phyloP scores from a whole-genome alignment of 2,888 invertebrate genomes.

The Phalera bucephala region DNA sequence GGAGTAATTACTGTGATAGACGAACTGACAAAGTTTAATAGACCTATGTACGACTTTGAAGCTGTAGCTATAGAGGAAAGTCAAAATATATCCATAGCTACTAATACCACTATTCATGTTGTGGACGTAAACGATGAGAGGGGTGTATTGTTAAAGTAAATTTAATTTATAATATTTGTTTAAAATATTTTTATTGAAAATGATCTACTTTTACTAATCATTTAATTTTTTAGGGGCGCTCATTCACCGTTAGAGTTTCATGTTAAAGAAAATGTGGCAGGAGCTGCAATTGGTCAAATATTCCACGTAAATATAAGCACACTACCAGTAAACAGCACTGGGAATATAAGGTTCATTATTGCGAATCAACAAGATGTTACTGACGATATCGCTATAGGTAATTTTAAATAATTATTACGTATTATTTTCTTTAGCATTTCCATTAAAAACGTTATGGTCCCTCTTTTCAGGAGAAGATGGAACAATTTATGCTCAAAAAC shows the following conservation, averaged over 20 bases:
- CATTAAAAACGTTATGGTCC: slow-evolving; percentile 4
- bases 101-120: slow-evolving; percentile 92
- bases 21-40: slow-evolving; percentile 86
- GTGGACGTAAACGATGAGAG: slow-evolving; percentile 89
- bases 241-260: slow-evolving; percentile 89
- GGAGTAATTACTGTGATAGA: slow-evolving; percentile 94
- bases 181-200: too few species aligned
- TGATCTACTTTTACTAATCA: slow-evolving; percentile 24
- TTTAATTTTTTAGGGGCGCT: slow-evolving; percentile 80
- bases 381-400: slow-evolving; percentile 90
- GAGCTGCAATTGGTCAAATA: slow-evolving; percentile 88
- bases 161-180: slow-evolving; percentile 6
- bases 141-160: slow-evolving; percentile 85
- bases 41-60: slow-evolving; percentile 90
- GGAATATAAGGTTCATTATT: slow-evolving; percentile 87
- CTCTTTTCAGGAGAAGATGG: slow-evolving; percentile 84
- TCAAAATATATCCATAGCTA: slow-evolving; percentile 86
- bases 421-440: too few species aligned
- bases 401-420: slow-evolving; percentile 6
- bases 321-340: slow-evolving; percentile 50
- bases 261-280: slow-evolving; percentile 89
- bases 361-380: slow-evolving; percentile 92
- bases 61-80: slow-evolving; percentile 88
- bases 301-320: slow-evolving; percentile 81
- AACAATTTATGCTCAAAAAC: slow-evolving; percentile 88